Evolutionary conservation across 2,888 invertebrate genomes (phyloP).

Genomic region (Cynaeus angustus): DNA sequence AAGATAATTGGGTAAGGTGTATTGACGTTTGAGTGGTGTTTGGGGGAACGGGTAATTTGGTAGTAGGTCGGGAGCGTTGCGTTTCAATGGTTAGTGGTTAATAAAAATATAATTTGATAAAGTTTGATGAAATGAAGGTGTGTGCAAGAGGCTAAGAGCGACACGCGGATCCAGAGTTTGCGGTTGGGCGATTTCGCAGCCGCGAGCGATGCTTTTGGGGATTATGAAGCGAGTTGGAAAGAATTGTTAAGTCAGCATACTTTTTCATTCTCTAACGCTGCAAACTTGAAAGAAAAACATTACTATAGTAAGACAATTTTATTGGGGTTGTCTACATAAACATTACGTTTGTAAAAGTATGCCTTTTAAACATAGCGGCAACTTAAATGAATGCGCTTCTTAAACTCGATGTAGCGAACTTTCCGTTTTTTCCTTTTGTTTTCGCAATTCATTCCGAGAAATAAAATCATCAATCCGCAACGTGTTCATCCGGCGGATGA

Average conservation of each 20-base stretch:
- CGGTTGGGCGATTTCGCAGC: constrained; percentile 60
- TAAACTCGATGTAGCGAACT: constrained; percentile 56
- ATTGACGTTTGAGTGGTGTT: constrained; percentile 31
- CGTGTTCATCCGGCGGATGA: constrained; percentile 57
- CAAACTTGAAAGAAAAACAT: constrained; percentile 61
- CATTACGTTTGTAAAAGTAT: constrained; percentile 56
- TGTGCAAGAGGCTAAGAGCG: constrained; percentile 47
- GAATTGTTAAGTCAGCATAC: constrained; percentile 67
- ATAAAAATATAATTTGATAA: constrained; percentile 51
- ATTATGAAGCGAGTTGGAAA: constrained; percentile 65
- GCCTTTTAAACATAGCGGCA: constrained; percentile 59
- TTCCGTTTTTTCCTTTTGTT: constrained; percentile 50
- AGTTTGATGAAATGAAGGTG: constrained; percentile 49
- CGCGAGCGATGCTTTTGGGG: constrained; percentile 63
- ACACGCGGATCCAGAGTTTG: constrained; percentile 54
- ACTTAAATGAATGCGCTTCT: constrained; percentile 57
- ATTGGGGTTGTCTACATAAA: constrained; percentile 61
- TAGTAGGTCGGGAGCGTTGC: constrained; percentile 23
- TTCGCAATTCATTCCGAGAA: constrained; percentile 58
- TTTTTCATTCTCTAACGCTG: constrained; percentile 61
- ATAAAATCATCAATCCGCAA: constrained; percentile 59
- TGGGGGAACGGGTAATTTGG: constrained; percentile 29
- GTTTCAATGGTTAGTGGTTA: constrained; percentile 43
- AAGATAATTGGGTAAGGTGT: constrained; percentile 29
- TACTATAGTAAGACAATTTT: constrained; percentile 63